Evolutionary conservation across 2,888 invertebrate species (phyloP).

Genomic region (Hymenopus coronatus): DNA sequence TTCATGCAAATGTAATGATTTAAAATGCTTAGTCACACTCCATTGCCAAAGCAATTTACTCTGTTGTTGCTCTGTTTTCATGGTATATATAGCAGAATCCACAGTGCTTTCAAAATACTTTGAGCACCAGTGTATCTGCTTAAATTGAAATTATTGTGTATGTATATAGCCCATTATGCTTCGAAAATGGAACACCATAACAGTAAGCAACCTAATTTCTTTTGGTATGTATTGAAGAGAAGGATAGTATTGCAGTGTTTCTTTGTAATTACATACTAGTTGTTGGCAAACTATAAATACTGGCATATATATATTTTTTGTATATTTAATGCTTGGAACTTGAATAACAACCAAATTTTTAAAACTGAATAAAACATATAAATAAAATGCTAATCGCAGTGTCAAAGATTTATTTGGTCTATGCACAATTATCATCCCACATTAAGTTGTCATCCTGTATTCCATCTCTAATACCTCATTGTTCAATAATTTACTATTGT

Average conservation of each 20-base stretch:
- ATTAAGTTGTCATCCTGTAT: too few relatives aligned
- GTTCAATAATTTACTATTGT: too few relatives aligned
- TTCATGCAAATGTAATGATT: background rate
- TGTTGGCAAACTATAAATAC: background rate
- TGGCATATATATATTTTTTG: background rate
- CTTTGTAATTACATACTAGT: background rate
- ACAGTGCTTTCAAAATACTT: too few relatives aligned
- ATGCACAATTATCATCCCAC: too few relatives aligned
- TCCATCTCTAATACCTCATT: too few relatives aligned
- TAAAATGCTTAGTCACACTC: background rate
- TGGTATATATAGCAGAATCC: background rate
- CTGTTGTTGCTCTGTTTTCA: background rate
- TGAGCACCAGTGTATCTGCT: background rate
- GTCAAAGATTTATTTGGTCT: too few relatives aligned
- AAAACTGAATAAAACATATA: background rate
- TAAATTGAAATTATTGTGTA: background rate
- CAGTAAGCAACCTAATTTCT: background rate
- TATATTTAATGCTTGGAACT: too few relatives aligned
- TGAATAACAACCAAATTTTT: background rate
- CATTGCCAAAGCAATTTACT: background rate
- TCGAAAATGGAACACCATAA: background rate
- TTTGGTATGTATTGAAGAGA: background rate
- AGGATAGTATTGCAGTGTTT: background rate
- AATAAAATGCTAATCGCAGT: background rate
- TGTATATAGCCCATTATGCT: background rate